Evolutionary conservation across 2,888 invertebrate species (phyloP), one percentile per base, ranked within the genome.

Genomic region (Pandemis cinnamomeana): DNA sequence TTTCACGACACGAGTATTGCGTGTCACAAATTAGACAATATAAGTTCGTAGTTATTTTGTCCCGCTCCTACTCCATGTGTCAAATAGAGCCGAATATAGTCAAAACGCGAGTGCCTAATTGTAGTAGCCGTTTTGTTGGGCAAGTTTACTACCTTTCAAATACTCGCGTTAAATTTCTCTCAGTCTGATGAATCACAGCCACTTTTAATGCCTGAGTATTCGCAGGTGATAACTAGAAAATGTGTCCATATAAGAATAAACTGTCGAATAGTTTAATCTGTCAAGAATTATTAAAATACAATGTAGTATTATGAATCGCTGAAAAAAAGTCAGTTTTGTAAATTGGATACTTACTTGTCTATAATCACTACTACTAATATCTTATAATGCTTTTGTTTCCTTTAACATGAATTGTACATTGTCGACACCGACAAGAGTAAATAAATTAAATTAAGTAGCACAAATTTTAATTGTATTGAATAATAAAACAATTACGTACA

Each of bases 101-200:
- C 11, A 5, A 13, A 27, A 11, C 27, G 11, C 3, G 58, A 58
- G 10, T 27, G 27, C 3, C 11, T 20, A 20, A 5, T 20, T 8
- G 55, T 58, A 10, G 0, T 58, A 58, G 20, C 27, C 10, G 11
- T 10, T 7, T 8, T 36, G 36, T 66, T 66, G 51, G 36, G 51
- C 36, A 36, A 66, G 46, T 66, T 66, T 66, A 66, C 46, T 51
- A 8, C 36, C 66, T 13, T 66, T 46, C 13, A 58, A 58, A 70
- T 51, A 36, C 51, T 36, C n/a, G 1, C 36, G 20, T 70, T 61
- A 61, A 69, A 70, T 62, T 70, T 62, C 62, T 70, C 15, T 62
- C 48, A 48, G 51, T 42, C 55, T 67, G 42, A 67, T 67, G 41
- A 51, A 51, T 62, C 53, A 11, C 44, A 68, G 58, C 62, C 51